phyloP scores from a whole-genome alignment of 1,140 invertebrate genomes.

The Teleogryllus occipitalis region DNA sequence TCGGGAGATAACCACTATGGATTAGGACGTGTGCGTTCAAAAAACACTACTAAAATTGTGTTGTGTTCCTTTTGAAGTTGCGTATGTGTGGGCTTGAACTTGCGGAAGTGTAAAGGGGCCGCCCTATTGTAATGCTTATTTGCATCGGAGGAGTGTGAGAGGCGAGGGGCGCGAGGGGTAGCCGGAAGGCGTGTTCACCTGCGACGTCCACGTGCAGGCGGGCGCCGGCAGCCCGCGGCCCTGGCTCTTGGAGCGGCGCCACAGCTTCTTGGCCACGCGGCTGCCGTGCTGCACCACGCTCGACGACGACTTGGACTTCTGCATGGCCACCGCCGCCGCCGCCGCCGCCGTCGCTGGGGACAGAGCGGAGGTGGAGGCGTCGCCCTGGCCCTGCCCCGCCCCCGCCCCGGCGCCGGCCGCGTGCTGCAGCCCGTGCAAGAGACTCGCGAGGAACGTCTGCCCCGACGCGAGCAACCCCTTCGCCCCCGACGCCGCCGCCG shows the following conservation, averaged over 20 bases:
- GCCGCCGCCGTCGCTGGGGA: constrained; percentile 19
- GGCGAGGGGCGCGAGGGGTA: too few species aligned
- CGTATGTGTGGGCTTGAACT: too few species aligned
- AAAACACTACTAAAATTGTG: too few species aligned
- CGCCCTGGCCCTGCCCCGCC: constrained; percentile 30
- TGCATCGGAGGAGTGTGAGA: too few species aligned
- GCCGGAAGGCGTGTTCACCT: constrained; percentile 50
- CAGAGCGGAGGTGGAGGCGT: neutral
- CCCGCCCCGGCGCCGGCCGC: neutral
- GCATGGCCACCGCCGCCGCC: constrained; percentile 53
- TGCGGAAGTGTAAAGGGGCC: too few species aligned
- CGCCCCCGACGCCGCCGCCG: constrained; percentile 14
- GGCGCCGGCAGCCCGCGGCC: constrained; percentile 47
- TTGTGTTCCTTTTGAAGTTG: too few species aligned
- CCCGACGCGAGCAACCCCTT: constrained; percentile 35
- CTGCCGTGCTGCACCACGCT: constrained; percentile 69
- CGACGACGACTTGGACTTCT: constrained; percentile 78
- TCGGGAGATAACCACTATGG: too few species aligned
- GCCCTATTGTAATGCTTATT: too few species aligned
- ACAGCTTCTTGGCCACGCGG: constrained; percentile 73
- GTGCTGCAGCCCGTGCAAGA: constrained; percentile 49
- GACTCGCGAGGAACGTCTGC: constrained; percentile 57
- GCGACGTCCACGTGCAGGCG: constrained; percentile 60
- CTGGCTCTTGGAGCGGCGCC: constrained; percentile 69
- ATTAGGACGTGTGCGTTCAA: too few species aligned